Percentiles rank a stretch among this genome's conserved stretches.
These are phyloP conservation scores for Chloropsis cyanopogon DNA, from an alignment of 2,113 vertebrate species.

Conservation along the genomic window DNA sequence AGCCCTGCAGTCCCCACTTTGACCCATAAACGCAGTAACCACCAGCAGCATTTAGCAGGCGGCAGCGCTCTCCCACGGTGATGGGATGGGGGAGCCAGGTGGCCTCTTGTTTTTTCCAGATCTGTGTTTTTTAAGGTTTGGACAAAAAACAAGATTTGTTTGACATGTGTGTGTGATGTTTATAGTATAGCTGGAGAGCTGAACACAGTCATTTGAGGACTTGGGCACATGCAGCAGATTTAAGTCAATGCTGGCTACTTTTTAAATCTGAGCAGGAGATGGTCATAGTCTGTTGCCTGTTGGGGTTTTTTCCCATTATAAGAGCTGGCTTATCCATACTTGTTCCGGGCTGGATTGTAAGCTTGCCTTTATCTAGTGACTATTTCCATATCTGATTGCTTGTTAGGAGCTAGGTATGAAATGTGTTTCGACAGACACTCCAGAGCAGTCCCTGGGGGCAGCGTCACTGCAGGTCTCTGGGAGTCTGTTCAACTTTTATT, in stretches of 20 bases:
- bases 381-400: not conserved
- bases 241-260: not conserved
- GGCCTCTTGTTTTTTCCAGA: not conserved
- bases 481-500: constrained; percentile 13
- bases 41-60: not conserved
- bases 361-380: not conserved
- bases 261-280: not conserved
- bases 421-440: not conserved
- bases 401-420: not conserved
- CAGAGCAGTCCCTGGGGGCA: not conserved
- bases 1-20: not conserved
- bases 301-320: not conserved
- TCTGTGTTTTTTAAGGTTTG: not conserved
- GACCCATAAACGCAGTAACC: not conserved
- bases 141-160: not conserved
- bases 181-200: not conserved
- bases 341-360: not conserved
- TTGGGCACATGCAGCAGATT: not conserved
- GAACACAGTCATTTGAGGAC: constrained; percentile 15
- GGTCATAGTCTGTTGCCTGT: not conserved
- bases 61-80: not conserved
- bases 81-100: not conserved
- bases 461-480: not conserved
- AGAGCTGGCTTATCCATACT: not conserved
- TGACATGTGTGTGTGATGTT: not conserved